Evolutionary conservation across 2,113 vertebrate genomes (phyloP).

Genomic region (Erinaceus europaeus): DNA sequence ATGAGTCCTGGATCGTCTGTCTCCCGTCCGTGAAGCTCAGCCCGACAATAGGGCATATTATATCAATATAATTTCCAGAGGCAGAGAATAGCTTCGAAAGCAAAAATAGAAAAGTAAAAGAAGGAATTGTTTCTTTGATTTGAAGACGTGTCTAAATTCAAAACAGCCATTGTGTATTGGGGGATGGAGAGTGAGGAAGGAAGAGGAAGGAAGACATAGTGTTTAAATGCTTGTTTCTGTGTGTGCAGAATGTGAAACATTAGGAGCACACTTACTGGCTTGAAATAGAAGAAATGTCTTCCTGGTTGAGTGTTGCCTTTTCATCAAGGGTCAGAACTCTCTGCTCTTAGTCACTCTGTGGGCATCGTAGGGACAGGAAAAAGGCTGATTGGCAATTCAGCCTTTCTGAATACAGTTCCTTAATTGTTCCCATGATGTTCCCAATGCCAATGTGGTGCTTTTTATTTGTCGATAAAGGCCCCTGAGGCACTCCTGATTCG

Average conservation of each 20-base stretch:
- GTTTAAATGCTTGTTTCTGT: neutral
- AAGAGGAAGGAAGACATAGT: too few relatives aligned
- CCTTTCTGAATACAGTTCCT: neutral
- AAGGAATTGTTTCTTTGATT: too few relatives aligned
- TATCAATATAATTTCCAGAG: too few relatives aligned
- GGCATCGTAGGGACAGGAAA: neutral
- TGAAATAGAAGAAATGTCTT: neutral
- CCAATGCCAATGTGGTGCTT: neutral
- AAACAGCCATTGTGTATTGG: too few relatives aligned
- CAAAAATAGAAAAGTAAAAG: too few relatives aligned
- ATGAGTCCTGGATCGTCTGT: too few relatives aligned
- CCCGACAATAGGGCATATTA: too few relatives aligned
- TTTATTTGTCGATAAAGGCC: neutral
- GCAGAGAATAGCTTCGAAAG: too few relatives aligned
- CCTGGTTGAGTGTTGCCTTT: neutral
- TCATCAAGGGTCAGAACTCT: neutral
- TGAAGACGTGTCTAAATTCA: too few relatives aligned
- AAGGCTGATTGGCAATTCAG: neutral
- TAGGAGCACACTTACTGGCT: neutral
- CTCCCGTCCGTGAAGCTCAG: too few relatives aligned
- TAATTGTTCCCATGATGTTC: neutral
- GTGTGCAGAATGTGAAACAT: neutral
- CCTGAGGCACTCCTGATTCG: neutral
- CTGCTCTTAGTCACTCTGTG: neutral
- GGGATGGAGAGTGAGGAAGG: too few relatives aligned